phyloP scores from a whole-genome alignment of 2,113 vertebrate species.

The Scomber japonicus region DNA sequence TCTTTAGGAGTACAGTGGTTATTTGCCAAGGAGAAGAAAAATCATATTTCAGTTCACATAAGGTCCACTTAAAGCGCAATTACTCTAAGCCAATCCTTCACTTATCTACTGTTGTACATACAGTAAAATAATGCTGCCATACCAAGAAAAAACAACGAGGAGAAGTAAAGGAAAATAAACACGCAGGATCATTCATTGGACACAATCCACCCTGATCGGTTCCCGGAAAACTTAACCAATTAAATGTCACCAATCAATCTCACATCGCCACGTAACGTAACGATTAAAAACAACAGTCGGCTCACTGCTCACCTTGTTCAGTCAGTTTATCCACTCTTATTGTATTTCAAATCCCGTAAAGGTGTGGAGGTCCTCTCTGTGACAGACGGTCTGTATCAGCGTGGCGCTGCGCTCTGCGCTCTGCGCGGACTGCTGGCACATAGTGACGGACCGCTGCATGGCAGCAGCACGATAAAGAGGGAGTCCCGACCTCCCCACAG shows the following conservation, averaged over 20 bases:
- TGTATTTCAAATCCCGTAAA: slow-evolving; percentile 28
- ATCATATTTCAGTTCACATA: neutral
- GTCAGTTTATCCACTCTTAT: slow-evolving; percentile 36
- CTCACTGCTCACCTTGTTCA: slow-evolving; percentile 51
- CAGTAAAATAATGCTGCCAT: neutral
- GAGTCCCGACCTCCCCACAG: slow-evolving; percentile 54
- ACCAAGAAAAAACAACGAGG: accelerated
- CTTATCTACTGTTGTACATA: neutral
- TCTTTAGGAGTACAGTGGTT: neutral
- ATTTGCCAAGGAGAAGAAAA: neutral
- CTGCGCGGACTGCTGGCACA: slow-evolving; percentile 56
- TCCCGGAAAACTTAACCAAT: slow-evolving; percentile 28
- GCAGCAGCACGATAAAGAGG: slow-evolving; percentile 46
- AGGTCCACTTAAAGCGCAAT: neutral
- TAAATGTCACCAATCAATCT: neutral
- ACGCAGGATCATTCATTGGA: neutral
- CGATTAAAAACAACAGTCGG: neutral
- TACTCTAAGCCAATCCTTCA: neutral
- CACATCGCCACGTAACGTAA: neutral
- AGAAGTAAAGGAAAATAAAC: neutral
- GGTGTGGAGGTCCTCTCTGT: slow-evolving; percentile 15
- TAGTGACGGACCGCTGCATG: slow-evolving; percentile 33
- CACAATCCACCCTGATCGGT: slow-evolving; percentile 4
- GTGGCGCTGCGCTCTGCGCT: slow-evolving; percentile 61
- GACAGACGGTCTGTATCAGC: slow-evolving; percentile 24